A percentile compares a stretch with the other conserved stretches of the same genome.
Conservation (phyloP, 2,888 invertebrate species). For the Perdita meconis region DNA sequence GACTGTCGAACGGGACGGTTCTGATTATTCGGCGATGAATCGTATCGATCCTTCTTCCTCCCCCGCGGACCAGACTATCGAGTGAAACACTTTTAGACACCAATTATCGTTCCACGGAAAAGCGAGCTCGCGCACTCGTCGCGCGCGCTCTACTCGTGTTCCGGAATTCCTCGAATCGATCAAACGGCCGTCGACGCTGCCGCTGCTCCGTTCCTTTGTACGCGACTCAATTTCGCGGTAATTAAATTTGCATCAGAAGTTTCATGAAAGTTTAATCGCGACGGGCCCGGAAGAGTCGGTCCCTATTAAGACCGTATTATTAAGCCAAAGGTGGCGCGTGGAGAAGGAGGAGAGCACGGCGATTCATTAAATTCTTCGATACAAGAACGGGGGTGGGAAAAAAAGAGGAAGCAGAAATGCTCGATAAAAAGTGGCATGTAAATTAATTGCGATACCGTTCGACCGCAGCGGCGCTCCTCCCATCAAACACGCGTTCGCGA, state of each 20-base stretch:
- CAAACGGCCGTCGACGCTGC: conserved; percentile 23
- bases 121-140: not conserved
- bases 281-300: not conserved
- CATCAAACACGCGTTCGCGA: conserved; percentile 10
- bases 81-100: conserved; percentile 20
- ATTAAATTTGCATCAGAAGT: conserved; percentile 61
- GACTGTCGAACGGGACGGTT: not conserved
- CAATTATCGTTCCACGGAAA: conserved; percentile 20
- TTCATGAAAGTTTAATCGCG: conserved; percentile 62
- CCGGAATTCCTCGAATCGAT: conserved; percentile 41
- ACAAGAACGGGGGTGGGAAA: conserved; percentile 1
- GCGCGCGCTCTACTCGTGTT: conserved; percentile 5
- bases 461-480: not conserved
- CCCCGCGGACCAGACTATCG: not conserved
- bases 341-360: not conserved
- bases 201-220: conserved; percentile 28
- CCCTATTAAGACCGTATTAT: conserved; percentile 36
- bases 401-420: conserved; percentile 6
- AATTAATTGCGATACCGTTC: conserved; percentile 44
- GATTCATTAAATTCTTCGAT: conserved; percentile 47
- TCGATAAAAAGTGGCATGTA: conserved; percentile 38
- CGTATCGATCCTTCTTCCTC: conserved; percentile 54
- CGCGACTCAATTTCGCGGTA: conserved; percentile 51
- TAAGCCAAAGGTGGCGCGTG: not conserved
- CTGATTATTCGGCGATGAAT: conserved; percentile 32